Evolutionary conservation across 2,797 vertebrate species (phyloP), one percentile per base, ranked within the genome.

Genomic region (Varecia variegata): DNA sequence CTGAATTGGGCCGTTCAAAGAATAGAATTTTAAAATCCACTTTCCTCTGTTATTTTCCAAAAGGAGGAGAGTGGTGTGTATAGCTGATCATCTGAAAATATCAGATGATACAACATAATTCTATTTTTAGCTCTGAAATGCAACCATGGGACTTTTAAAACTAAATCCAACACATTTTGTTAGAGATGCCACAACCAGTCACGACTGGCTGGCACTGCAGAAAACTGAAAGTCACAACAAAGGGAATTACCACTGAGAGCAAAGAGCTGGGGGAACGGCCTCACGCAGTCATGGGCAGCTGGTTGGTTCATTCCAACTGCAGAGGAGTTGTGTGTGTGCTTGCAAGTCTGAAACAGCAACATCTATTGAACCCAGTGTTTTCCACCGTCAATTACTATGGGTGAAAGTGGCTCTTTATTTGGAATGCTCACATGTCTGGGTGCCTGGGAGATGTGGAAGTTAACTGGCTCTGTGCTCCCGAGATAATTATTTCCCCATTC

Each of bases 71-170:
- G 23, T 70, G 47, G 73, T 94, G 60, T 45, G 43, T 45, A 11
- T 56, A 25, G 30, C 47, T 52, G 52, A 86, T 88, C 52, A 81
- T 90, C 77, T 54, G 88, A 95, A 84, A 94, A 90, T 87, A 88
- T 87, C 93, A 89, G 85, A 83, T 90, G 91, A 96, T n/a, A 94
- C 79, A 91, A 90, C 23, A 43, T 54, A 30, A 40, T 71, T 94
- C 88, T 96, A 96, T 96, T 96, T 94, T 97, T 94, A 88, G 85
- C 40, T 76, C 74, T 92, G 85, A 77, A 94, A 82, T 23, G 43
- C 71, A 73, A 60, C 85, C 38, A 54, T 27, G 93, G 43, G 79
- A 67, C 88, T 93, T 92, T 92, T 79, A 83, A 96, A 90, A 90
- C 38, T 74, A 90, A 93, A 94, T 79, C 56, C 68, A 85, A 25